phyloP scores from a whole-genome alignment of 2,113 vertebrate species.

The Corvus moneduloides region DNA sequence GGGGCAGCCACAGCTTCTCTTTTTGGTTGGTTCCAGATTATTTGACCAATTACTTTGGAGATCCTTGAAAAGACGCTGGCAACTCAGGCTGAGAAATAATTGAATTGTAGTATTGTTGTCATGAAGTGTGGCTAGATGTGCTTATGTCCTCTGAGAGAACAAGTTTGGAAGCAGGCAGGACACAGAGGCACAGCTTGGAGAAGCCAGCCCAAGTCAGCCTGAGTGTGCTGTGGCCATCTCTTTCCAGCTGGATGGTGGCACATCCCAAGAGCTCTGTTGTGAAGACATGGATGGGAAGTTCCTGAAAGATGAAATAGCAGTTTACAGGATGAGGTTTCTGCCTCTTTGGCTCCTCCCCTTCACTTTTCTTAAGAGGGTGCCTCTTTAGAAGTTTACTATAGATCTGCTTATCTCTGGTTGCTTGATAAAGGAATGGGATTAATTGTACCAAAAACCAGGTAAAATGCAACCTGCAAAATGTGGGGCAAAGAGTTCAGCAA shows the following conservation, averaged over 20 bases:
- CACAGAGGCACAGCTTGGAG: not conserved
- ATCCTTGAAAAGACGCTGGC: not conserved
- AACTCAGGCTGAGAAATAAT: not conserved
- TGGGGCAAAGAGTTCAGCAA: not conserved
- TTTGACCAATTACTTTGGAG: not conserved
- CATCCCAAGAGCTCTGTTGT: not conserved
- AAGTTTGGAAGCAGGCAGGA: not conserved
- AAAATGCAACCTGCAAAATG: not conserved
- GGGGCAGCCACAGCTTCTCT: not conserved
- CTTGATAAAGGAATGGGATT: not conserved
- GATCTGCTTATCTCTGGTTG: not conserved
- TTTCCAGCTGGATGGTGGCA: not conserved
- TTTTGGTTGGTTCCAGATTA: not conserved
- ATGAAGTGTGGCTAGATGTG: not conserved
- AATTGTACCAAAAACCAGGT: not conserved
- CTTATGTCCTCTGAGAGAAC: not conserved
- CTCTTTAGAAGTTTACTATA: not conserved
- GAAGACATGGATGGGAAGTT: not conserved
- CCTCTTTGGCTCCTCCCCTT: not conserved
- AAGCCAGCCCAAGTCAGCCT: not conserved
- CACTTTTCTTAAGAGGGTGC: not conserved
- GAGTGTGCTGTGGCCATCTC: too few species aligned
- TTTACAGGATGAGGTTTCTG: not conserved
- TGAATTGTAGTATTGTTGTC: not conserved
- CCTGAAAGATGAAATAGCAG: not conserved